phyloP scores from a whole-genome alignment of 2,888 invertebrate species.

The Thecocarcelia acutangulata region DNA sequence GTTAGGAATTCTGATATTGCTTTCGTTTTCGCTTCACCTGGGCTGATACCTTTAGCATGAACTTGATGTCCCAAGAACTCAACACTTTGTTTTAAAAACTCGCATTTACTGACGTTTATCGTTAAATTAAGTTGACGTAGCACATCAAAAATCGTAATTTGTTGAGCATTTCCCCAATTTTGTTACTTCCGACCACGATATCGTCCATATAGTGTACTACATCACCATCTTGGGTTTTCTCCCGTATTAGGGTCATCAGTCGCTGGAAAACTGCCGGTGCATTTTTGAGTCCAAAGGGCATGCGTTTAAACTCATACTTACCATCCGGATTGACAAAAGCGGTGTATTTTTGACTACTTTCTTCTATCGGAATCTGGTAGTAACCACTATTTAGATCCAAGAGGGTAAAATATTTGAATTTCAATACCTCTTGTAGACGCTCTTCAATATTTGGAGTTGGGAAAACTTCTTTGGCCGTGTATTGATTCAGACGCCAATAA shows the following conservation, averaged over 20 bases:
- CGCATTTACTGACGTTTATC: constrained; percentile 63
- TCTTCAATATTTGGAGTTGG: constrained; percentile 66
- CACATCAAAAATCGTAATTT: background rate
- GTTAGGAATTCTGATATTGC: constrained; percentile 55
- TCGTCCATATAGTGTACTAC: constrained; percentile 65
- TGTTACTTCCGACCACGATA: constrained; percentile 51
- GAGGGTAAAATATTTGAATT: constrained; percentile 46
- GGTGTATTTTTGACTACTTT: no score
- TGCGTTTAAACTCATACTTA: no score
- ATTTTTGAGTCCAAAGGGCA: no score
- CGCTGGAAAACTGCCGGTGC: no score
- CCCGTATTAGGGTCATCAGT: constrained; percentile 51
- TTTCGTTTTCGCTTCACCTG: constrained; percentile 7
- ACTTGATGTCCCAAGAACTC: constrained; percentile 58
- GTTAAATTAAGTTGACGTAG: constrained; percentile 32
- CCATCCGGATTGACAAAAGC: no score
- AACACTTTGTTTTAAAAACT: constrained; percentile 51
- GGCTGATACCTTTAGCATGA: constrained; percentile 4
- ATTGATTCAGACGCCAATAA: constrained; percentile 57
- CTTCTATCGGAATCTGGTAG: constrained; percentile 12
- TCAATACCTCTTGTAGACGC: constrained; percentile 46
- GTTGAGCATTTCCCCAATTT: constrained; percentile 22
- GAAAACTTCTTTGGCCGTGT: constrained; percentile 56
- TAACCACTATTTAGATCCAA: constrained; percentile 63
- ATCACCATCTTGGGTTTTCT: constrained; percentile 43